Evolutionary conservation across 2,113 vertebrate species (phyloP), one percentile per base, ranked within the genome.

Genomic region (Malaclemys terrapin): DNA sequence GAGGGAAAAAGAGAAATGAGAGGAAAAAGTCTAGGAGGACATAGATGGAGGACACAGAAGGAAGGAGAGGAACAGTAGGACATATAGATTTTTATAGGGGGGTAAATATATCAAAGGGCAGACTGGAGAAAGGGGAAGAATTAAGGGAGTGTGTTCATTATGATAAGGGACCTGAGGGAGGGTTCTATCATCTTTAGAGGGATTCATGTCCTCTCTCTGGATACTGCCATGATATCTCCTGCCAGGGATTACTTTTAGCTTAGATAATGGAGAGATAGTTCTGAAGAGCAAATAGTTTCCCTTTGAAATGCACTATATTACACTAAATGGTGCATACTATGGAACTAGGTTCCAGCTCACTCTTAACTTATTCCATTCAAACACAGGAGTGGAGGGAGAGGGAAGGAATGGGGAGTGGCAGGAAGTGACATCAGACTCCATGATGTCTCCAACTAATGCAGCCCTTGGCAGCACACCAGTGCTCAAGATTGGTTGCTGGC

Each of bases 341-440:
- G 49, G 20, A 85, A 89, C 9, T 12, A 76, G 8, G 65, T 85
- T 49, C 29, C 10, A 65, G 14, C 59, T 31, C 16, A n/a, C 42
- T 79, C 45, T 79, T 25, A 79, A 79, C 38, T 79, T 49, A 79
- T 5, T 79, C 76, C 38, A 49, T 47, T 31, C 38, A 79, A 27
- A 79, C 45, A 79, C 5, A 79, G 47, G 11, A 79, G 42, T 49
- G 45, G 4, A 79, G 76, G 20, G 27, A 79, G 47, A 76, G 38
- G 72, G 38, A 29, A 31, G 47, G 7, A 0, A 0, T 5, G 11
- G 42, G 35, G 17, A 47, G 27, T 62, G 52, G 22, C 45, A 72
- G 12, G 20, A 3, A 3, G 54, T 49, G 50, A 29, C 13, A 87
- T 38, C 7, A 42, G 0, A 1, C 0, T 2, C 50, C 49, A 0